These are phyloP conservation scores for Batillaria attramentaria DNA, from an alignment of 1,140 invertebrate genomes.

Conservation along the genomic window DNA sequence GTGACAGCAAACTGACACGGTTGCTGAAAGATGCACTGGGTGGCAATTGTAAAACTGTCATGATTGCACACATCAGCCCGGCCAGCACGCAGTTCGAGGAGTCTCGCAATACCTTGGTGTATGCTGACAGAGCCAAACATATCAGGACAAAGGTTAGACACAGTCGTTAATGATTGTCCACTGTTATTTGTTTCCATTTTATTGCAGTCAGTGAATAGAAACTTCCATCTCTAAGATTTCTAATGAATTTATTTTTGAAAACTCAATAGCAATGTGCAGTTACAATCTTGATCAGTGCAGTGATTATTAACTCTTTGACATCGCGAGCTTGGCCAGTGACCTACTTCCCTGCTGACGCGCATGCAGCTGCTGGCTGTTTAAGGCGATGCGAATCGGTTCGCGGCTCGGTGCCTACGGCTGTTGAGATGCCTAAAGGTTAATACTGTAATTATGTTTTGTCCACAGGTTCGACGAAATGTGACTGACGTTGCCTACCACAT, in stretches of 20 bases:
- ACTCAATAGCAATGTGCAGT: neutral
- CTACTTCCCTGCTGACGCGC: too few relatives aligned
- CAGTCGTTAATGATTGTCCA: too few relatives aligned
- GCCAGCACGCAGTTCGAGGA: slow-evolving; percentile 83
- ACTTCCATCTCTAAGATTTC: too few relatives aligned
- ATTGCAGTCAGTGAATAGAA: too few relatives aligned
- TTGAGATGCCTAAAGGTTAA: too few relatives aligned
- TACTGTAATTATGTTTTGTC: neutral
- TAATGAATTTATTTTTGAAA: neutral
- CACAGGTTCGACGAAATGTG: slow-evolving; percentile 82
- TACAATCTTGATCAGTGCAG: too few relatives aligned
- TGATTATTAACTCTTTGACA: too few relatives aligned
- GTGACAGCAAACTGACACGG: slow-evolving; percentile 95
- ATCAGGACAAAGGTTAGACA: slow-evolving; percentile 83
- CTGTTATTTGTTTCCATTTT: too few relatives aligned
- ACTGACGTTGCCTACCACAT: slow-evolving; percentile 87
- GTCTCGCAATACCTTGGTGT: slow-evolving; percentile 96
- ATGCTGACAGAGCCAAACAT: slow-evolving; percentile 92
- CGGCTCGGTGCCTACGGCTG: too few relatives aligned
- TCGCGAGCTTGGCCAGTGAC: too few relatives aligned
- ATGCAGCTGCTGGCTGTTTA: too few relatives aligned
- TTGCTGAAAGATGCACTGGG: slow-evolving; percentile 94
- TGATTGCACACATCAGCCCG: slow-evolving; percentile 96
- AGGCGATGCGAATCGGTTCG: too few relatives aligned
- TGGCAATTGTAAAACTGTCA: slow-evolving; percentile 94